Evolutionary conservation across 2,113 vertebrate genomes (phyloP).

Genomic region (Propithecus coquereli): DNA sequence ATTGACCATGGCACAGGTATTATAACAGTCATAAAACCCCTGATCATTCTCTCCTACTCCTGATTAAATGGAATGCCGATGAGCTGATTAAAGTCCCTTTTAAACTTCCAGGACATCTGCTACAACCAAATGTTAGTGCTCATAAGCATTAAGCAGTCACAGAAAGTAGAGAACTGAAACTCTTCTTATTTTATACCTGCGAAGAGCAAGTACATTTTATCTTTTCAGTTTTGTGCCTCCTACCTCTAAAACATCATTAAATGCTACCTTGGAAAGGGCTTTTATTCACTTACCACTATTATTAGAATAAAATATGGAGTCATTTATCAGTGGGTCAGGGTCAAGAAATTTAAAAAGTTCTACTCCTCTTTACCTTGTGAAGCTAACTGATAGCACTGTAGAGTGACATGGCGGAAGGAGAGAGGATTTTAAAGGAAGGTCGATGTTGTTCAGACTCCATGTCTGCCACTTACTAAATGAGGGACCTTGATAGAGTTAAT

Average conservation of each 20-base stretch:
- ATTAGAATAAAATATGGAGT: not conserved
- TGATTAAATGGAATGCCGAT: not conserved
- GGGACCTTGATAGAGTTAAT: not conserved
- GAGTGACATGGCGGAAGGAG: not conserved
- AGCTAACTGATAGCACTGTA: not conserved
- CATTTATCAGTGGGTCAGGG: conserved; percentile 14
- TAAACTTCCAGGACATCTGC: conserved; percentile 36
- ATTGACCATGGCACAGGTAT: not conserved
- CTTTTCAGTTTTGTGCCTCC: conserved; percentile 12
- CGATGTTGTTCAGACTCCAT: not conserved
- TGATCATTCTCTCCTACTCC: not conserved
- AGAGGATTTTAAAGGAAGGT: not conserved
- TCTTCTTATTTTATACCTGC: conserved; percentile 15
- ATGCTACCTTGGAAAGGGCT: not conserved
- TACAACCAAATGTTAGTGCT: conserved; percentile 18
- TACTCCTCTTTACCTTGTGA: not conserved
- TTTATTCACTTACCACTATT: conserved; percentile 39
- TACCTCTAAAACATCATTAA: conserved; percentile 5
- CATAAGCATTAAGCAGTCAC: not conserved
- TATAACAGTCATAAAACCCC: not conserved
- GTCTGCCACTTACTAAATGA: not conserved
- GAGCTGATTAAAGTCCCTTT: conserved; percentile 11
- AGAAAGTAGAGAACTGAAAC: not conserved
- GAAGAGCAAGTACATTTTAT: conserved; percentile 10
- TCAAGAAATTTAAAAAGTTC: conserved; percentile 22